Evolutionary conservation across 2,888 invertebrate species (phyloP).

Genomic region (Aphelenchoides bicaudatus): DNA sequence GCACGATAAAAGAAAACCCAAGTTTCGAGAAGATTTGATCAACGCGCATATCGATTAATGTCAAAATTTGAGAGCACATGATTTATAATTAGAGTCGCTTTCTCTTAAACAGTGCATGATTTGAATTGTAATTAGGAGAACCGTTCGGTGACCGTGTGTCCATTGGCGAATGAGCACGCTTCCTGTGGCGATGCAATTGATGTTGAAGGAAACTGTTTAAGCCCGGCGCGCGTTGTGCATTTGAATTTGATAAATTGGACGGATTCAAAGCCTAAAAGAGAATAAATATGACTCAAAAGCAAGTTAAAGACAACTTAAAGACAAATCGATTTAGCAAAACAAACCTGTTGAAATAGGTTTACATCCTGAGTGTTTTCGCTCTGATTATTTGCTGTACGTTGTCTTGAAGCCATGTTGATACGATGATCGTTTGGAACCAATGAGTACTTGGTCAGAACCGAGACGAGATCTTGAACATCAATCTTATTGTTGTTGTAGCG

Average conservation of each 20-base stretch:
- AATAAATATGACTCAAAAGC: not conserved
- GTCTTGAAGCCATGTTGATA: conserved; percentile 14
- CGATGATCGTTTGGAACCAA: conserved; percentile 24
- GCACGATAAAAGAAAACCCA: too few species aligned
- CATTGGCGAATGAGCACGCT: conserved; percentile 47
- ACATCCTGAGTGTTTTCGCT: conserved; percentile 34
- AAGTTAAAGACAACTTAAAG: conserved; percentile 7
- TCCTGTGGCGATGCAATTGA: conserved; percentile 51
- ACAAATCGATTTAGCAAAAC: conserved; percentile 12
- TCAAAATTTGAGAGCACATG: too few species aligned
- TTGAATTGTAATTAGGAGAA: not conserved
- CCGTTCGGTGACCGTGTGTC: not conserved
- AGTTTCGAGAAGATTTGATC: too few species aligned
- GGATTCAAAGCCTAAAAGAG: conserved; percentile 35
- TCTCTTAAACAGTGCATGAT: conserved; percentile 4
- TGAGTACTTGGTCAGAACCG: conserved; percentile 29
- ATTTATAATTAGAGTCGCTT: conserved; percentile 15
- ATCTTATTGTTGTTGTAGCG: conserved; percentile 27
- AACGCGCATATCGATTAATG: too few species aligned
- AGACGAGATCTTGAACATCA: conserved; percentile 13
- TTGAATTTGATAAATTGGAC: conserved; percentile 27
- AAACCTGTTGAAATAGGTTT: conserved; percentile 51
- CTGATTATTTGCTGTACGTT: conserved; percentile 10
- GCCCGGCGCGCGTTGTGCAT: conserved; percentile 33
- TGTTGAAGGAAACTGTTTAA: conserved; percentile 39